phyloP scores from a whole-genome alignment of 2,888 invertebrate species.

The Liopterus haemorrhoidalis region DNA sequence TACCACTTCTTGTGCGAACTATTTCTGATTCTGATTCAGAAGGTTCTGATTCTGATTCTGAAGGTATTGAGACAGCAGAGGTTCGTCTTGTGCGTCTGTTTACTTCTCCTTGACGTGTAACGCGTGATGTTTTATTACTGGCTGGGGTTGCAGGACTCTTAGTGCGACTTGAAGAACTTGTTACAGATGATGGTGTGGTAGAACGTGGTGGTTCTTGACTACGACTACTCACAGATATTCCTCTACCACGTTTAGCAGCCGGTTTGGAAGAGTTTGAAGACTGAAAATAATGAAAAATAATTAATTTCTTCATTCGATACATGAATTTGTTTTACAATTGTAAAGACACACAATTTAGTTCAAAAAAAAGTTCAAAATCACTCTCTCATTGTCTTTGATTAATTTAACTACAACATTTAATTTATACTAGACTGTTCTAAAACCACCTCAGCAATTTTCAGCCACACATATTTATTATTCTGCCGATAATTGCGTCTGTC shows the following conservation, averaged over 20 bases:
- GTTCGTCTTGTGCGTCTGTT: conserved; percentile 48
- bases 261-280: conserved; percentile 29
- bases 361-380: no score
- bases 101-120: conserved; percentile 42
- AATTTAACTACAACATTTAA: no score
- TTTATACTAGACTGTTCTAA: no score
- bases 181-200: conserved; percentile 59
- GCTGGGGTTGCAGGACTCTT: conserved; percentile 59
- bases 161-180: conserved; percentile 57
- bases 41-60: conserved; percentile 53
- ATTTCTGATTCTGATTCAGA: conserved; percentile 38
- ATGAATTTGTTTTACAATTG: no score
- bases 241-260: conserved; percentile 47
- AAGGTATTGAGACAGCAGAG: conserved; percentile 53
- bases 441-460: no score
- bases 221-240: conserved; percentile 44
- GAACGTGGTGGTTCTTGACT: conserved; percentile 51
- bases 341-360: no score
- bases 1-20: conserved; percentile 39
- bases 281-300: background rate
- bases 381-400: no score
- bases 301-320: no score
- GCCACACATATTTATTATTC: no score
- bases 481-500: no score
- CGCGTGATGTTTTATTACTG: conserved; percentile 44